Conservation (phyloP, 1,140 invertebrate genomes). For the Drosophila sturtevanti region DNA sequence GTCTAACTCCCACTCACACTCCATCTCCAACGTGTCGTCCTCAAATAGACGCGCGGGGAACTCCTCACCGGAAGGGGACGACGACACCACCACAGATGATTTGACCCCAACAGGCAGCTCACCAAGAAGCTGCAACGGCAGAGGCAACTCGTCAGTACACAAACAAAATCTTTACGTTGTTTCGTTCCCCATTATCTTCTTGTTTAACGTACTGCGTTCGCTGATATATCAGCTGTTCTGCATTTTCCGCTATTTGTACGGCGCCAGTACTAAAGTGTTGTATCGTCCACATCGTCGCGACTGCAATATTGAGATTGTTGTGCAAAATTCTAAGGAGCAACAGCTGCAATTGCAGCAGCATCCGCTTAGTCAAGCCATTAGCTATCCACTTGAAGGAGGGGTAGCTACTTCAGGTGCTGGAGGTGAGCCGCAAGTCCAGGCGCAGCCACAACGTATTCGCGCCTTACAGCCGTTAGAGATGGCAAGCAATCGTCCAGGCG, state of each 20-base stretch:
- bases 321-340: slow-evolving; percentile 79
- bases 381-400: slow-evolving; percentile 47
- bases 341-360: slow-evolving; percentile 57
- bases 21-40: slow-evolving; percentile 50
- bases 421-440: slow-evolving; percentile 24
- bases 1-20: slow-evolving; percentile 19
- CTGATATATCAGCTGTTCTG: slow-evolving; percentile 92
- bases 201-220: slow-evolving; percentile 91
- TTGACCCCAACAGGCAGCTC: slow-evolving; percentile 64
- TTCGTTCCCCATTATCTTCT: slow-evolving; percentile 92
- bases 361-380: slow-evolving; percentile 17
- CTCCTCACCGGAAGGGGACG: slow-evolving; percentile 71
- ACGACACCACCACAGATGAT: slow-evolving; percentile 76
- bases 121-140: slow-evolving; percentile 41
- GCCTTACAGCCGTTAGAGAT: slow-evolving; percentile 83
- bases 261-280: slow-evolving; percentile 88
- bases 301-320: slow-evolving; percentile 85
- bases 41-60: slow-evolving; percentile 68
- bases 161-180: slow-evolving; percentile 93
- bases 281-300: slow-evolving; percentile 86
- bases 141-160: slow-evolving; percentile 86
- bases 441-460: slow-evolving; percentile 61
- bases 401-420: slow-evolving; percentile 34
- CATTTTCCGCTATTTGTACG: slow-evolving; percentile 92
- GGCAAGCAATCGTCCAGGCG: slow-evolving; percentile 79